A percentile compares a stretch with the other conserved stretches of the same genome.
Conservation (phyloP, 2,797 vertebrate genomes). For the Clarias platycephalus region DNA sequence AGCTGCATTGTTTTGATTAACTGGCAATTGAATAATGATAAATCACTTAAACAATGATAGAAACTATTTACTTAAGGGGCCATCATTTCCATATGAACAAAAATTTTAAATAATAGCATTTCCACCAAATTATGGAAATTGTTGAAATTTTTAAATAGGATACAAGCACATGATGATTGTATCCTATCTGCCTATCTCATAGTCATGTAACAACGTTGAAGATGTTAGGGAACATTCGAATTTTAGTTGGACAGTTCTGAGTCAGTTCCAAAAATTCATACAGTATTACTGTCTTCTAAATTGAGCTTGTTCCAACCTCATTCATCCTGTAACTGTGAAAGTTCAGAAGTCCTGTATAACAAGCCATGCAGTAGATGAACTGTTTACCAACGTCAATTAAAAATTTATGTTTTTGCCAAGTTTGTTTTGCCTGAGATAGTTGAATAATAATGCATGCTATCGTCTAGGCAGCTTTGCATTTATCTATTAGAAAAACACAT, state of each 20-base stretch:
- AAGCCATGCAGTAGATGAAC: no score
- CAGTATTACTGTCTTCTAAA: background rate
- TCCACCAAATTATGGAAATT: background rate
- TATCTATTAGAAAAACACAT: no score
- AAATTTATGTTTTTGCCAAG: no score
- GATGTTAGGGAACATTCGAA: background rate
- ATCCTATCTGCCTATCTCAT: background rate
- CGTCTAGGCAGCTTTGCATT: no score
- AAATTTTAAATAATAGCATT: background rate
- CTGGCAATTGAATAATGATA: no score
- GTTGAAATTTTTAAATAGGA: background rate
- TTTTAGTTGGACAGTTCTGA: background rate
- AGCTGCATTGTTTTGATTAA: constrained; percentile 2
- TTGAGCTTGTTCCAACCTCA: background rate
- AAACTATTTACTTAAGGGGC: background rate
- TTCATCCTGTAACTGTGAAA: background rate
- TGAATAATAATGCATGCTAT: no score
- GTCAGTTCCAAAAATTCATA: background rate
- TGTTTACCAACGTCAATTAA: no score
- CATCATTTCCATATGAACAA: background rate
- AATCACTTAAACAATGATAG: background rate
- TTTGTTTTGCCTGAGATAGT: no score
- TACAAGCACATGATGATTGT: background rate
- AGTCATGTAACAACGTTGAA: background rate
- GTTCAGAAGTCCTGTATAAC: background rate